phyloP scores from a whole-genome alignment of 2,113 vertebrate genomes.

The Scalopus aquaticus region DNA sequence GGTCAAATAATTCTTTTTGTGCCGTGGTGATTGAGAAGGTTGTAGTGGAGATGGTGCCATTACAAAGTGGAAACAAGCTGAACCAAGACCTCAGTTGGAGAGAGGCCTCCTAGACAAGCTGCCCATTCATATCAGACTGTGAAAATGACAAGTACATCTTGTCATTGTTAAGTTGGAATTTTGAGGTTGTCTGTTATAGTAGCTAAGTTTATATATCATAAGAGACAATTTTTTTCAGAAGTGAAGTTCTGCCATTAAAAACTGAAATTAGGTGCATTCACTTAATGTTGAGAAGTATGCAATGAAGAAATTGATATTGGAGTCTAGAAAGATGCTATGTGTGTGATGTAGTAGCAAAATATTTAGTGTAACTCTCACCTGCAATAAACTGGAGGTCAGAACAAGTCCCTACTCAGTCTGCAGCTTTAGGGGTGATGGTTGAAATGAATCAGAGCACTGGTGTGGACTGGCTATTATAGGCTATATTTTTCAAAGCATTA shows the following conservation, averaged over 20 bases:
- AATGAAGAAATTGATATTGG: neutral
- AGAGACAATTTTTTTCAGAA: neutral
- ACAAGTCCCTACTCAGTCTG: neutral
- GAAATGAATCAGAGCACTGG: neutral
- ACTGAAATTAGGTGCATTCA: neutral
- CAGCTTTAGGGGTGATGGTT: neutral
- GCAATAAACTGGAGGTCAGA: neutral
- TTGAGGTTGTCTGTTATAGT: neutral
- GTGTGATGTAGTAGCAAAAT: neutral
- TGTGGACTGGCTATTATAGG: neutral
- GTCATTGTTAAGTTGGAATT: constrained; percentile 8
- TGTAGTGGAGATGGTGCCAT: neutral
- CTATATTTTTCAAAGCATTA: constrained; percentile 18
- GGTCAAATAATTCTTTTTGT: neutral
- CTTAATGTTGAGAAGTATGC: neutral
- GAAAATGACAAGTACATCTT: neutral
- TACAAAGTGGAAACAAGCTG: neutral
- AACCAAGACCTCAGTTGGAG: neutral
- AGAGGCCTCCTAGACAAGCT: neutral
- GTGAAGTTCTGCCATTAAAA: neutral
- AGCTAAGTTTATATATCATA: constrained; percentile 7
- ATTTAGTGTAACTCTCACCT: neutral
- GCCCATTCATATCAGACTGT: neutral
- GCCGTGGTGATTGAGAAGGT: neutral
- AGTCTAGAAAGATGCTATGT: neutral